Conservation (phyloP, 1,140 invertebrate species). For the Bursaphelenchus mucronatus region DNA sequence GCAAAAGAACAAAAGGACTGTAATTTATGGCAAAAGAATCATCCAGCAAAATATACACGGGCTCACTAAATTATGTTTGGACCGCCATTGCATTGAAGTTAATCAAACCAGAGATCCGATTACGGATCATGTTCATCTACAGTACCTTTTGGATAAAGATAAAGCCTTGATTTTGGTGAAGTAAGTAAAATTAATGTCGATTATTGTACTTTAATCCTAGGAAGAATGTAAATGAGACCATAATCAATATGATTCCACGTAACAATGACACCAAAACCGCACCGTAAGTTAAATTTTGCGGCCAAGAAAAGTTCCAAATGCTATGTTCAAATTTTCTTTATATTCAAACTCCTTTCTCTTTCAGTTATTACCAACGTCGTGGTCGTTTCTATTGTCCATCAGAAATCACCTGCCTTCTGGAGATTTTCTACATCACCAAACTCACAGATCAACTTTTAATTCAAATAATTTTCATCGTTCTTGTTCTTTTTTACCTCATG, state of each 20-base stretch:
- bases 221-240: neutral
- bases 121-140: neutral
- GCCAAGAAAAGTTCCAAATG: neutral
- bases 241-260: conserved; percentile 9
- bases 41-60: too few relatives aligned
- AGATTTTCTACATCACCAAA: conserved; percentile 9
- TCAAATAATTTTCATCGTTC: too few relatives aligned
- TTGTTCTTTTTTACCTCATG: too few relatives aligned
- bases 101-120: conserved; percentile 7
- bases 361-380: conserved; percentile 5
- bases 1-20: too few relatives aligned
- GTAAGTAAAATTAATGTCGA: neutral
- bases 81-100: neutral
- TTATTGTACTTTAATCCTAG: neutral
- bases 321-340: too few relatives aligned
- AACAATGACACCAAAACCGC: conserved; percentile 2
- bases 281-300: neutral
- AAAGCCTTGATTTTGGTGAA: too few relatives aligned
- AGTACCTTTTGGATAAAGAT: neutral
- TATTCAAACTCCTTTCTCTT: neutral
- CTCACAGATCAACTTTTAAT: neutral
- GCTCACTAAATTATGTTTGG: too few relatives aligned
- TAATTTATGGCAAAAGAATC: too few relatives aligned
- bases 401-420: conserved; percentile 11
- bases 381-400: conserved; percentile 18